Evolutionary conservation across 2,888 invertebrate genomes (phyloP).

Genomic region (Dynastes hyllus): DNA sequence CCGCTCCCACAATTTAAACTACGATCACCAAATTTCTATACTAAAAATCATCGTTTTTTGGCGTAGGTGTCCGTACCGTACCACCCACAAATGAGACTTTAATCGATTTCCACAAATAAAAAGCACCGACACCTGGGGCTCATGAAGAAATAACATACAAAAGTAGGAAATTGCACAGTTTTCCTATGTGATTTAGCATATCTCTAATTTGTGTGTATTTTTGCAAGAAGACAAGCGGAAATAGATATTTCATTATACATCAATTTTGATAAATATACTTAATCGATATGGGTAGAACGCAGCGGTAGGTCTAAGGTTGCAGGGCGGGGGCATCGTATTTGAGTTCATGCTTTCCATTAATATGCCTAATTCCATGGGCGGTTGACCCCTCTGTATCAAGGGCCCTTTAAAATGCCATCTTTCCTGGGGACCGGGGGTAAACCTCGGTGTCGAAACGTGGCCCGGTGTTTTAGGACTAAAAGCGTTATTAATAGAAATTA

Average conservation of each 20-base stretch:
- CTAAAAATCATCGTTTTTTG: constrained; percentile 56
- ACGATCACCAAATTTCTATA: constrained; percentile 58
- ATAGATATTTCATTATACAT: constrained; percentile 50
- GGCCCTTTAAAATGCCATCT: no score
- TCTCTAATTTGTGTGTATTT: constrained; percentile 41
- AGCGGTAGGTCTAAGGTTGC: constrained; percentile 1
- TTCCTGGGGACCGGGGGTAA: no score
- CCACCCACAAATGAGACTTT: constrained; percentile 59
- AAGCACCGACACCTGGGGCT: constrained; percentile 33
- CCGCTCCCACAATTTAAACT: no score
- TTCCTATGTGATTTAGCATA: constrained; percentile 29
- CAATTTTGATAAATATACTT: constrained; percentile 47
- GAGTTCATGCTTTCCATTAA: no score
- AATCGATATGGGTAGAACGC: constrained; percentile 13
- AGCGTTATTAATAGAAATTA: no score
- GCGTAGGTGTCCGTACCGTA: constrained; percentile 58
- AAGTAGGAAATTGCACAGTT: constrained; percentile 46
- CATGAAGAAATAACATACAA: constrained; percentile 44
- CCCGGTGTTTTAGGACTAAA: background rate
- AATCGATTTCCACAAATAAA: constrained; percentile 57
- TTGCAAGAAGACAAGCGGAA: constrained; percentile 38
- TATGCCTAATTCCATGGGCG: no score
- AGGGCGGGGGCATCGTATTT: no score
- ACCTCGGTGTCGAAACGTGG: background rate
- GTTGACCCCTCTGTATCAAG: no score